Base-by-base conservation (phyloP, 2,888 invertebrate genomes). In the Cheilosia impressa region DNA sequence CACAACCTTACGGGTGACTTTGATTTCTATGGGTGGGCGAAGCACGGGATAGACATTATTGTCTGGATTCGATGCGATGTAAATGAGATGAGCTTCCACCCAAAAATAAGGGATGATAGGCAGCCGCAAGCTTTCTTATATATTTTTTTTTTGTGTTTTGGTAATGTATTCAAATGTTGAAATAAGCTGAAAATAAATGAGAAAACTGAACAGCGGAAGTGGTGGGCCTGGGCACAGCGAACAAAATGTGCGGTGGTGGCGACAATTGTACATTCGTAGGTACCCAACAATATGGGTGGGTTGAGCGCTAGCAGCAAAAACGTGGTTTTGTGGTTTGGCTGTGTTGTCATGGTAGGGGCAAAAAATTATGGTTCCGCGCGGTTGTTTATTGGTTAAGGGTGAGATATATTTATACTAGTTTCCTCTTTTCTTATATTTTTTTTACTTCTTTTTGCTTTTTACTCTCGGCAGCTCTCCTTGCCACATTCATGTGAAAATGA, bases 101-200 rank as follows among this genome's bases (percentile, higher is more conserved):
- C 41, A 5, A 50, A 78, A 60, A 78, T 57, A 84, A 75, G 65
- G 65, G 72, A 60, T 63, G 83, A 69, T 75, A 73, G 63, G 72
- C 72, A 83, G 66, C 69, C 71, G 50, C 77, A 72, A 72, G 83
- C 78, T 72, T 27, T 31, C 31, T 31, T 55, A 72, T 66, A 65
- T 50, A n/a, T 69, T 62, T 72, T 43, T 27, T 60, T 41, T 53
- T 66, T 77, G 63, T 45, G 43, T 57, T 69, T 43, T 63, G 73
- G 69, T 84, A 80, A 84, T 84, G 69, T 84, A 84, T 84, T 80
- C 84, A 84, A 84, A 84, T 80, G 79, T 79, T 75, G 53, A 80
- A 84, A 80, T 80, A 84, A 84, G 75, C 75, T 84, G 79, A 43
- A 84, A 84, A 79, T 79, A 84, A 84, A 84, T 80, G 84, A 79